phyloP scores from a whole-genome alignment of 2,113 vertebrate species.

The Corynorhinus townsendii region DNA sequence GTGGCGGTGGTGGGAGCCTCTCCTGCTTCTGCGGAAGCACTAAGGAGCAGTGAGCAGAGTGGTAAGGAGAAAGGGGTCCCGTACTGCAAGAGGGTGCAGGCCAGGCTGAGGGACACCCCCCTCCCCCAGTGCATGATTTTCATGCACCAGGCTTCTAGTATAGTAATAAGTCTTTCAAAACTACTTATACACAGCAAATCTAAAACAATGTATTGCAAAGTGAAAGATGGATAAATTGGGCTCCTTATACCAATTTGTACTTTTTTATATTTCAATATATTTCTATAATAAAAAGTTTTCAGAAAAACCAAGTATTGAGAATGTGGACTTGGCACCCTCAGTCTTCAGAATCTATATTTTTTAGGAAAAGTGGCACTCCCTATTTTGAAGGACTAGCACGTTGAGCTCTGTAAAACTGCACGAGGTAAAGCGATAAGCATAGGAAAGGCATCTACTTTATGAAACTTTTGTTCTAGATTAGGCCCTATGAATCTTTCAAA shows the following conservation, averaged over 20 bases:
- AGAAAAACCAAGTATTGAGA: neutral
- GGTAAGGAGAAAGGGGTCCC: too few species aligned
- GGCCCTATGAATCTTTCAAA: conserved; percentile 22
- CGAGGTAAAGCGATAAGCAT: neutral
- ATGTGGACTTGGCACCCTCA: neutral
- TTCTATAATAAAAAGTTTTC: neutral
- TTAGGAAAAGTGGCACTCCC: neutral
- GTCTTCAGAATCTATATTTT: neutral
- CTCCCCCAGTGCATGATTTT: too few species aligned
- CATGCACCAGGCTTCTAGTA: neutral
- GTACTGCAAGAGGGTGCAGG: too few species aligned
- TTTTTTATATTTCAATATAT: neutral
- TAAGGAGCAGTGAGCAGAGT: too few species aligned
- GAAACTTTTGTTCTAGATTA: neutral
- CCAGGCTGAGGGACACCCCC: too few species aligned
- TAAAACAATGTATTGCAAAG: neutral
- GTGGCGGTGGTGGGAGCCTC: too few species aligned
- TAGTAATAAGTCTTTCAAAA: conserved; percentile 3
- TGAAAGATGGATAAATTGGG: neutral
- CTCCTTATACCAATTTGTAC: neutral
- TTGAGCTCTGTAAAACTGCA: neutral
- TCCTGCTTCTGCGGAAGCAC: too few species aligned
- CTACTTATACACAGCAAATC: neutral
- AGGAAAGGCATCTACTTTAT: conserved; percentile 6
- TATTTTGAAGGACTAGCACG: neutral